Base-by-base conservation (phyloP, 2,797 vertebrate species). In the Cephalopachus bancanus region DNA sequence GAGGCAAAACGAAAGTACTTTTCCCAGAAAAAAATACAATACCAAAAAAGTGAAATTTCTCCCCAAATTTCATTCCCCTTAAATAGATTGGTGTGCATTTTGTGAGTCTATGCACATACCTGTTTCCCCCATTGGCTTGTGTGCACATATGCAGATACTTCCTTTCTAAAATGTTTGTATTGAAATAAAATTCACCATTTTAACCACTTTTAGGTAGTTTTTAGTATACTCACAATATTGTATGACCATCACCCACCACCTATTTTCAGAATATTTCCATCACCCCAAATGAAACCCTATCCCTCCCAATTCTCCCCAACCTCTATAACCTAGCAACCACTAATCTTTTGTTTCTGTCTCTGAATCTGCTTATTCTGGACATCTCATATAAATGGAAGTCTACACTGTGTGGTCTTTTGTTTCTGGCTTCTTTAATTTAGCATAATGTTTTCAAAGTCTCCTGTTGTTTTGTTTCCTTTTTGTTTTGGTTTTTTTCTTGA, bases 211-310 rank as follows among this genome's bases (percentile, higher is more conserved):
- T 17, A 72, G 86, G 37, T 19, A 26, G 14, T 22, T 64, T 55
- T 91, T 33, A 69, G n/a, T 83, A 7, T 57, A 75, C 33, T 76
- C n/a, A 62, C 14, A 55, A 10, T 60, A 7, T 67, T 90, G 6
- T 60, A 49, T 44, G 88, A 17, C 8, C 57, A 53, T 71, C 57
- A 30, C 30, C 24, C 24, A 83, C 8, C 33, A 20, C 57, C 22
- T 83, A 62, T 83, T 76, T 78, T 83, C 62, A 84, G 44, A 94
- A 33, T 60, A 81, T 93, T 60, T 83, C 26, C 51, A 64, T 93
- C 44, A 51, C 15, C 19, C 49, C 26, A 49, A 65, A 74, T 76
- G 7, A 87, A 85, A 22, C 24, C 8, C 12, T 72, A 3, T 28
- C 33, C 11, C 14, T 96, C 10, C 57, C 67, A 53, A 5, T 94